A percentile compares a stretch with the other conserved stretches of the same genome.
These are phyloP conservation scores for Sebastes nivosus DNA, from an alignment of 2,797 vertebrate species.

Conservation along the genomic window DNA sequence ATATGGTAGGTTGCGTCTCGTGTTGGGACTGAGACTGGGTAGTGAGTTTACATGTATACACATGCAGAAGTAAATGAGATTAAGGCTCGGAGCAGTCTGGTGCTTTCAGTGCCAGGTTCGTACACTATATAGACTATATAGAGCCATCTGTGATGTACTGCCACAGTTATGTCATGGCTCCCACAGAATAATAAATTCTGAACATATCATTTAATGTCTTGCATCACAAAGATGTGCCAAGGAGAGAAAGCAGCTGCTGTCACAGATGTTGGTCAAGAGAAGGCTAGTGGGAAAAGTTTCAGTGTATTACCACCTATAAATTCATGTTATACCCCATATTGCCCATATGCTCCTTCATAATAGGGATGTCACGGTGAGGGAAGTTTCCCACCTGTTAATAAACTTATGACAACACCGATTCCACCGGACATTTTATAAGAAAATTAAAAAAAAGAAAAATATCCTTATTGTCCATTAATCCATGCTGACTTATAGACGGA, in stretches of 20 bases:
- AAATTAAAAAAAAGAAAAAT: not conserved
- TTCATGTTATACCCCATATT: not conserved
- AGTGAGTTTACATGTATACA: slow-evolving; percentile 12
- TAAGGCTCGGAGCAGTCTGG: slow-evolving; percentile 1
- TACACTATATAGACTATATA: not conserved
- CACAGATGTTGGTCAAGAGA: not conserved
- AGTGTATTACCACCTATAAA: not conserved
- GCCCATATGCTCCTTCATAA: not conserved
- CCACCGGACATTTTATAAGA: too few species aligned
- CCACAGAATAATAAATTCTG: not conserved
- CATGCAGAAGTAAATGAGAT: slow-evolving; percentile 30
- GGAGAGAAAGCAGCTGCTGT: not conserved
- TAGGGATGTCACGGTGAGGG: too few species aligned
- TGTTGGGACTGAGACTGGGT: not conserved
- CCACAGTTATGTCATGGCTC: slow-evolving; percentile 3
- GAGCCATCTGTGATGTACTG: slow-evolving; percentile 9
- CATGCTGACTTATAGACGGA: not conserved
- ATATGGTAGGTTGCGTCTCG: not conserved
- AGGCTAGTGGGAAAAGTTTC: not conserved
- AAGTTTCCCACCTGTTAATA: too few species aligned
- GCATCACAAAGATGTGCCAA: not conserved
- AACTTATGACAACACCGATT: too few species aligned
- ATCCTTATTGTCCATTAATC: not conserved
- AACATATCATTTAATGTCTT: not conserved
- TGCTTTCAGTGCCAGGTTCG: not conserved